Base-by-base conservation (phyloP, 2,797 vertebrate species). In the Etheostoma nigrum region DNA sequence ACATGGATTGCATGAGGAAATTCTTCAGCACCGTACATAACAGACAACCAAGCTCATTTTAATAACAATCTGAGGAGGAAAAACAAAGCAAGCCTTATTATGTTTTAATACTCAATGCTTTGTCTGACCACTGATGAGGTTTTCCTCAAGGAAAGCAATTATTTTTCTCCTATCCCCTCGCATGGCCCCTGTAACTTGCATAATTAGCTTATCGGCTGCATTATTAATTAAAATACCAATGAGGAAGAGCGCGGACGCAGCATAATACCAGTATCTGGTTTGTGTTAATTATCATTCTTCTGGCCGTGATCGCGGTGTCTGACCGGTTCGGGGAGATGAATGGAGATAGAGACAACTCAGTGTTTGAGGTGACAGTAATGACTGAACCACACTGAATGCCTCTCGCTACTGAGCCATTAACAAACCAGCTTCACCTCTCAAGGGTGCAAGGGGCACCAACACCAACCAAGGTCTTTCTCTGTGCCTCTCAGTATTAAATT, bases 221-320 rank as follows among this genome's bases (percentile, higher is more conserved):
- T 93, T 95, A 94, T 94, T 94, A 94, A 95, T 95, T 95, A 93
- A 94, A 94, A 94, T 93, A 91, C 83, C 89, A 90, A 84, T 45
- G 90, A 88, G 84, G 88, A 87, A 86, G 88, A 88, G 90, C 84
- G 67, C 45, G 78, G 86, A 89, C 86, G 85, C 80, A 87, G 88
- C 85, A 89, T 92, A 92, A 92, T 91, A 87, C 86, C 85, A 59
- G 76, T 72, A 91, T 90, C 85, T 86, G 85, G 54, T 84, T 80
- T 51, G 60, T 57, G 85, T 76, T 94, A 89, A 94, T 94, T 94
- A 95, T 92, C 91, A 92, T 93, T 94, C 90, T 90, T 92, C 57
- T 48, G 86, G 86, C 86, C 55, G 48, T 79, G 89, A 90, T 87
- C 85, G 68, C 36, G 76, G 58, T 30, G 82, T 66, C 86, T 30